Conservation (phyloP, 2,888 invertebrate genomes). For the Leptogaster cylindrica region DNA sequence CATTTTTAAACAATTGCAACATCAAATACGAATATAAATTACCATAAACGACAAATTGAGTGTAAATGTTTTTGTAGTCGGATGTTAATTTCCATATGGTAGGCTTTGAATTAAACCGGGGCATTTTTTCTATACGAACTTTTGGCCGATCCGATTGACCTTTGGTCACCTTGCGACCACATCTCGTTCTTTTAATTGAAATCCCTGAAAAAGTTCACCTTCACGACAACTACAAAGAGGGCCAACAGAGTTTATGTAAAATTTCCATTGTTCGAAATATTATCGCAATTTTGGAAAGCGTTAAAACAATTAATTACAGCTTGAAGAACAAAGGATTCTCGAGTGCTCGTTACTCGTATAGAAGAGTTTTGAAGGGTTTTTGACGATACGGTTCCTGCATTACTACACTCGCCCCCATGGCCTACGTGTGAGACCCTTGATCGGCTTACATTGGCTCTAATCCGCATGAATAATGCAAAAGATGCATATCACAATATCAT, state of each 20-base stretch:
- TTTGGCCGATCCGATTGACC: no score
- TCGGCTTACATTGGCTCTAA: not conserved
- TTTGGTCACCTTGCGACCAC: not conserved
- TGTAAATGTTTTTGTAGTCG: no score
- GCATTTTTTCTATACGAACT: not conserved
- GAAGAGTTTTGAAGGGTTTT: not conserved
- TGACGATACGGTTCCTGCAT: not conserved
- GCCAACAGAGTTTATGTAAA: not conserved
- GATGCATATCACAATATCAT: not conserved
- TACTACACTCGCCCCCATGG: not conserved
- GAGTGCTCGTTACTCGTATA: not conserved
- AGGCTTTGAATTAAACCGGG: conserved; percentile 28
- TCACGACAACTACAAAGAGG: not conserved
- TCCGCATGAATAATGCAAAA: conserved; percentile 28
- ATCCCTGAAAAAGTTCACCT: not conserved
- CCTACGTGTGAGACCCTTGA: not conserved
- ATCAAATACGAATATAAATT: conserved; percentile 14
- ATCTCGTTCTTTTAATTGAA: conserved; percentile 19
- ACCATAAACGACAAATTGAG: no score
- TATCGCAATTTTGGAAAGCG: not conserved
- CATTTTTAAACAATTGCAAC: conserved; percentile 5
- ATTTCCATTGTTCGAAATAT: not conserved
- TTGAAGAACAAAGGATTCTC: not conserved
- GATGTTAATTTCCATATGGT: conserved; percentile 31
- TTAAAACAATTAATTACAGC: not conserved